A percentile compares a stretch with the other conserved stretches of the same genome.
Evolutionary conservation across 2,113 vertebrate genomes (phyloP).

Genomic region (Mohoua ochrocephala): DNA sequence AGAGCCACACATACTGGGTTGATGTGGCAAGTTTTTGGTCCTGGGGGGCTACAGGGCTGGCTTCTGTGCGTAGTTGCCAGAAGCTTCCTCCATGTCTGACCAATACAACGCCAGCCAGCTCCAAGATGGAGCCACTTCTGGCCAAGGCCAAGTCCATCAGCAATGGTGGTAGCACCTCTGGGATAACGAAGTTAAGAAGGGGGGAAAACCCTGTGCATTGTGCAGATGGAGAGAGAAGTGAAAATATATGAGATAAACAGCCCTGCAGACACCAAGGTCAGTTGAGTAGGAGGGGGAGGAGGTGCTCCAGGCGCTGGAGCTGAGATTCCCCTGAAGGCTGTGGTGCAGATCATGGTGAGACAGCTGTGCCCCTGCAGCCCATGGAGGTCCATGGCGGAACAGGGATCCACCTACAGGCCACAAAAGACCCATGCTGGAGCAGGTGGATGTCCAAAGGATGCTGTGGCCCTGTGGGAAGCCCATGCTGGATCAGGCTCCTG

Average conservation of each 20-base stretch:
- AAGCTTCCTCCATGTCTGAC: neutral
- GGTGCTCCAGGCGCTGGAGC: too few species aligned
- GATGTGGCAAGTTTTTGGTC: neutral
- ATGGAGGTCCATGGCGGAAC: neutral
- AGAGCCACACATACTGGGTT: neutral
- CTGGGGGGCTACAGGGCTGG: neutral
- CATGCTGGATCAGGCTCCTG: neutral
- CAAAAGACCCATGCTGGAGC: neutral
- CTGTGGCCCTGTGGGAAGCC: neutral
- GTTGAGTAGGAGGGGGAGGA: neutral
- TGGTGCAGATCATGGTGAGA: neutral
- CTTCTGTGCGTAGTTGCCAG: neutral
- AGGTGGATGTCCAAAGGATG: neutral
- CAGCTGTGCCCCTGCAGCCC: neutral
- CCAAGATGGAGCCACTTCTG: neutral
- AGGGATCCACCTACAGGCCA: neutral
- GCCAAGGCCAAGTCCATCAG: neutral
- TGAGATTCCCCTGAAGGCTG: neutral
- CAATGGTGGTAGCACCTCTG: neutral
- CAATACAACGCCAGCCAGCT: neutral
- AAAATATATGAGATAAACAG: neutral
- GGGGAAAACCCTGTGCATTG: rapidly evolving
- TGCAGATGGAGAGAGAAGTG: neutral
- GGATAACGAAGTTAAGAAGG: neutral
- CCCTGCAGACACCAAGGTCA: neutral